Conservation (phyloP, 92 coral and sea anemone genomes). For the Diadumene lineata region DNA sequence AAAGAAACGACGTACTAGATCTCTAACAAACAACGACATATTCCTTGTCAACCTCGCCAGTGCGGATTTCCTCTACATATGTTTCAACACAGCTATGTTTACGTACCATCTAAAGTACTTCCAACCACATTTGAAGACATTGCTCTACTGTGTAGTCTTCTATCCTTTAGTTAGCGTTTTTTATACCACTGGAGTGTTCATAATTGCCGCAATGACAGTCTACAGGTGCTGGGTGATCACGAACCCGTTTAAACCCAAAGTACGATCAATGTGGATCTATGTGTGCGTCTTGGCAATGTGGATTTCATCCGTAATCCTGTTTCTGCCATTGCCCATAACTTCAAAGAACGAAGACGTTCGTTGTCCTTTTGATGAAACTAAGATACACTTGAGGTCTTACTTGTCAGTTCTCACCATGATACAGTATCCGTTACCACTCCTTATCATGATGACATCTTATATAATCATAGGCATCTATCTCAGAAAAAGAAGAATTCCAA, state of each 20-base stretch:
- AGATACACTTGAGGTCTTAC: conserved; percentile 20
- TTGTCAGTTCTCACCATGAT: conserved; percentile 28
- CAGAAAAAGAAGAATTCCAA: conserved; percentile 30
- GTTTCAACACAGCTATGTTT: neutral
- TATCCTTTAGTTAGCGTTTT: conserved; percentile 52
- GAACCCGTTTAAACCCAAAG: conserved; percentile 39
- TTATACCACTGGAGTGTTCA: conserved; percentile 56
- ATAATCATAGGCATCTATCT: conserved; percentile 49
- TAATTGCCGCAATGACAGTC: conserved; percentile 61
- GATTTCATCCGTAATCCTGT: conserved; percentile 39
- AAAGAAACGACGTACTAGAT: neutral
- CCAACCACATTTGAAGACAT: neutral
- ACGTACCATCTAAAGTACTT: neutral
- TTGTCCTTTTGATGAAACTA: conserved; percentile 44
- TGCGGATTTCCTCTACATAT: conserved; percentile 23
- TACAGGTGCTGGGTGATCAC: conserved; percentile 64
- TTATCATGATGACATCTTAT: conserved; percentile 56
- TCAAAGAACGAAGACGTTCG: conserved; percentile 17
- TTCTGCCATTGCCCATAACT: conserved; percentile 50
- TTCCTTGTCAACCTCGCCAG: conserved; percentile 23
- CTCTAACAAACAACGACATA: conserved; percentile 15
- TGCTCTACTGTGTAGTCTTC: conserved; percentile 55
- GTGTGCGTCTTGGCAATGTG: conserved; percentile 40
- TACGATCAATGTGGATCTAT: conserved; percentile 15
- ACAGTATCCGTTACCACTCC: conserved; percentile 63